Evolutionary conservation across 2,113 vertebrate genomes (phyloP), one percentile per base, ranked within the genome.

Genomic region (Pteronura brasiliensis): DNA sequence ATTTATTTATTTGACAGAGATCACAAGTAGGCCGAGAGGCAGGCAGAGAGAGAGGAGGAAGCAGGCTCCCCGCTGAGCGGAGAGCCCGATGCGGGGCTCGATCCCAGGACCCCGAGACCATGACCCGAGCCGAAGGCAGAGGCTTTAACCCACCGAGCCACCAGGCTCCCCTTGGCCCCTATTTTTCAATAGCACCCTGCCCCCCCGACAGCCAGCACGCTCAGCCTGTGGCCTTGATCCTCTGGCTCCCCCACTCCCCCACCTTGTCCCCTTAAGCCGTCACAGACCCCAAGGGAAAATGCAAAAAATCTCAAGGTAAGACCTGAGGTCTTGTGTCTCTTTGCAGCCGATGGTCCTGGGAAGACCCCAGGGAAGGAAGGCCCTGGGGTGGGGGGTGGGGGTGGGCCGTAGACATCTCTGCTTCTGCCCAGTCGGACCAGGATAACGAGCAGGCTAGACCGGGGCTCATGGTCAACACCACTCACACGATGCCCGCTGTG

Each of bases 401-500:
- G 4, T 52, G 4, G 63, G 36, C 49, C 55, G 36, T 10, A 36
- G 77, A 63, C 65, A 67, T 42, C 57, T 36, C 36, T 36, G 63
- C 76, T 83, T 93, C 18, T 47, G 34, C 23, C 57, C 83, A 7
- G 39, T 25, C 49, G 20, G 59, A 17, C 42, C 52, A 18, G n/a
- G 49, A 20, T 8, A 18, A 27, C 0, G 6, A 95, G 61, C 31
- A 11, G 65, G 49, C 57, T 25, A 36, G 29, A 47, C 11, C 4
- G 29, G 18, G 42, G 47, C 39, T 57, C 36, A n/a, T 1, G 18
- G 52, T 4, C 34, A 14, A 9, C 31, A 10, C 4, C 65, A 44
- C 44, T 72, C 11, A 42, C 2, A 29, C 31, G n/a, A 11, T 21
- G 14, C 18, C 31, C 8, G 7, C 49, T 0, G 3, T 1, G 17